phyloP scores from a whole-genome alignment of 1,140 invertebrate species.

The Conus ventricosus region DNA sequence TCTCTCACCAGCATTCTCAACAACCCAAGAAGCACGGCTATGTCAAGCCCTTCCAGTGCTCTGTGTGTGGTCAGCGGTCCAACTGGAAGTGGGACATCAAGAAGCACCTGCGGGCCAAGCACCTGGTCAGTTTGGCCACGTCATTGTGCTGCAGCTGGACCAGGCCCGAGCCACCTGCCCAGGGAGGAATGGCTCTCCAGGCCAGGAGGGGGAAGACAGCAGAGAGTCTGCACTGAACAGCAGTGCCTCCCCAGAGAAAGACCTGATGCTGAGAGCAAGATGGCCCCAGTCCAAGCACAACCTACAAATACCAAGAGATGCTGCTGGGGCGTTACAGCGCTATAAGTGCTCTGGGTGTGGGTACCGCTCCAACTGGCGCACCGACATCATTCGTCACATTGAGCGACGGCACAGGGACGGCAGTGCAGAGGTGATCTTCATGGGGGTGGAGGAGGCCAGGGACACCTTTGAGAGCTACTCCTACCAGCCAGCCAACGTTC shows the following conservation, averaged over 20 bases:
- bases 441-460: slow-evolving; percentile 58
- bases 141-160: slow-evolving; percentile 91
- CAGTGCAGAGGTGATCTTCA: slow-evolving; percentile 54
- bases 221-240: background rate
- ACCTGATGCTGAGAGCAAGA: slow-evolving; percentile 29
- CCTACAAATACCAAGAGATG: slow-evolving; percentile 36
- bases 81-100: slow-evolving; percentile 98
- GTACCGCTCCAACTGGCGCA: slow-evolving; percentile 71
- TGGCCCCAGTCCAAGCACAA: background rate
- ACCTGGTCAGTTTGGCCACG: slow-evolving; percentile 69
- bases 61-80: slow-evolving; percentile 91
- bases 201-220: background rate
- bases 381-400: slow-evolving; percentile 68
- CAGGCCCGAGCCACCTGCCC: slow-evolving; percentile 88
- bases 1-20: slow-evolving; percentile 8
- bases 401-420: slow-evolving; percentile 61
- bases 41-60: slow-evolving; percentile 90
- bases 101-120: slow-evolving; percentile 67
- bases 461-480: slow-evolving; percentile 57
- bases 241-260: slow-evolving; percentile 2
- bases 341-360: slow-evolving; percentile 67
- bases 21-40: slow-evolving; percentile 65
- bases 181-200: background rate
- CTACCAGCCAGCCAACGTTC: slow-evolving; percentile 44
- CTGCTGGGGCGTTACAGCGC: slow-evolving; percentile 21